These are phyloP conservation scores for Heterotilapia buettikoferi DNA, from an alignment of 2,113 vertebrate species.

Conservation along the genomic window DNA sequence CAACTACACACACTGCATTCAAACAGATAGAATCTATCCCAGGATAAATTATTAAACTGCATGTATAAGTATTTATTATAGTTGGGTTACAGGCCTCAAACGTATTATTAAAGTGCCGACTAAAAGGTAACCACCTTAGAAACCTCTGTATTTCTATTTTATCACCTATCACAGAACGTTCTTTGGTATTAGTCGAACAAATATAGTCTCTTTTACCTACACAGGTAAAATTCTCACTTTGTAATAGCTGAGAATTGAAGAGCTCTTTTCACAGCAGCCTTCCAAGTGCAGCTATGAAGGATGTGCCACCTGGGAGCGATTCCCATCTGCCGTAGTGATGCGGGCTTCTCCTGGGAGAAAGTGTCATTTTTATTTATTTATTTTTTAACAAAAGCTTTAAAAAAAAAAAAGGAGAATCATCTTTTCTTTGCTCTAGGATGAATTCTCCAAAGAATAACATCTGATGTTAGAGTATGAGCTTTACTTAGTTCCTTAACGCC, in stretches of 20 bases:
- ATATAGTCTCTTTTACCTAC: rapidly evolving
- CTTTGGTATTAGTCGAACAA: neutral
- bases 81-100: neutral
- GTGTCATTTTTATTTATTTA: neutral
- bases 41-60: rapidly evolving
- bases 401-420: neutral
- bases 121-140: neutral
- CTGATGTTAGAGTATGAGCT: neutral
- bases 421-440: neutral
- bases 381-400: neutral
- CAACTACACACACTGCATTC: neutral
- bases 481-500: neutral
- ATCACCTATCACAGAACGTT: too few relatives aligned
- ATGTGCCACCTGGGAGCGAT: neutral
- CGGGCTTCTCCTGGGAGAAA: neutral
- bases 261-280: neutral
- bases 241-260: neutral
- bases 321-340: neutral
- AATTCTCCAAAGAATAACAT: neutral
- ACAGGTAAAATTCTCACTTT: neutral
- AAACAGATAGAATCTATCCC: neutral
- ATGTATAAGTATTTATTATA: neutral
- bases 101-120: rapidly evolving
- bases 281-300: neutral
- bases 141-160: rapidly evolving